Evolutionary conservation across 2,113 vertebrate genomes (phyloP), one percentile per base, ranked within the genome.

Genomic region (Anhinga rufa): DNA sequence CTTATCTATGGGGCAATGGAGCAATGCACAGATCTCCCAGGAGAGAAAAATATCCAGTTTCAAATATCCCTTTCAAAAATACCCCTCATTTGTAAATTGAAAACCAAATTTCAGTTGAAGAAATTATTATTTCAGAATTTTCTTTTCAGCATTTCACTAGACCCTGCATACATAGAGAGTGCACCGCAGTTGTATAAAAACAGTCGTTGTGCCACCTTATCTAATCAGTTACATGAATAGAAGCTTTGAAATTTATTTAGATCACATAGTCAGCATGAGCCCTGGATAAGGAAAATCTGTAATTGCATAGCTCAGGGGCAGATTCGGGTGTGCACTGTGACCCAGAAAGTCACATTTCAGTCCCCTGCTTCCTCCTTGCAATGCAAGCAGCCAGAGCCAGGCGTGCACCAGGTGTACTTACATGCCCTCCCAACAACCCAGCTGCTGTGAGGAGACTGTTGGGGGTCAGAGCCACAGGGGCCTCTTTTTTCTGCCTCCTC

Each of bases 221-320:
- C 89, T 97, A 96, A 92, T 91, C 83, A 94, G 81, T 48, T 54
- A 91, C 75, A 74, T 76, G 81, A 96, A 91, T 16, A 82, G 91
- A 84, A 91, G 70, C 74, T 93, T 86, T 82, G 91, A 89, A 91
- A 92, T 92, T 64, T 96, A 92, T 96, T 94, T 96, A 74, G 94
- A 95, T 92, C 91, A 91, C 78, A 95, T 4, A 95, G 86, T 87
- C 91, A 96, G 91, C 81, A 76, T 58, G 83, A 95, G 78, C 66
- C 66, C 86, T 82, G 86, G 76, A 77, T 87, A 95, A 61, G 44
- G 70, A 38, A 91, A 91, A 93, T 3, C 49, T 93, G 79, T 92
- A 94, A 93, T 85, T 97, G 82, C 89, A 91, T 72, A 80, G 86
- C 93, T 85, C 66, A 38, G 70, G 92, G 95, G 81, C 80, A 95